Conservation (phyloP, 1,140 invertebrate genomes). For the Drosophila rhopaloa region DNA sequence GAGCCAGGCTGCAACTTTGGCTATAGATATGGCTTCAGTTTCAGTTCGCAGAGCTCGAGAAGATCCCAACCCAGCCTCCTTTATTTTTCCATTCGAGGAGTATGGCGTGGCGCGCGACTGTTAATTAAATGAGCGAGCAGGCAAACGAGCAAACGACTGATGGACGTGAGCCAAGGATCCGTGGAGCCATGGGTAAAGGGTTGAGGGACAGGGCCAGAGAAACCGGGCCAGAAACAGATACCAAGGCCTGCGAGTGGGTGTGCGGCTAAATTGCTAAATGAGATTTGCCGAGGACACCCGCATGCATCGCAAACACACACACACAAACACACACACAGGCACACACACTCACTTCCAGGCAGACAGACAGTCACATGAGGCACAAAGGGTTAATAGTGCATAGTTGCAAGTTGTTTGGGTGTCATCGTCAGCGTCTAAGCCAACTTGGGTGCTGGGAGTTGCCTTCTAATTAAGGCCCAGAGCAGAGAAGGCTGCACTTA, state of each 20-base stretch:
- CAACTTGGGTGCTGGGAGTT: constrained; percentile 60
- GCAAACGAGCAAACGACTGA: constrained; percentile 82
- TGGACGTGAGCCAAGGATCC: constrained; percentile 66
- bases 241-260: constrained; percentile 69
- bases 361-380: constrained; percentile 46
- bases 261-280: constrained; percentile 84
- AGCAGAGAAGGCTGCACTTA: constrained; percentile 20
- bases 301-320: constrained; percentile 26
- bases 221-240: constrained; percentile 10
- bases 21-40: constrained; percentile 24
- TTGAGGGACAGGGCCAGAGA: constrained; percentile 8
- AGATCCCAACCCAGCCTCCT: constrained; percentile 13
- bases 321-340: not conserved
- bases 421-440: constrained; percentile 65
- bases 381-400: constrained; percentile 82
- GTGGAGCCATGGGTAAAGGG: constrained; percentile 30
- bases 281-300: constrained; percentile 73
- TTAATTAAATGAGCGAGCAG: constrained; percentile 82
- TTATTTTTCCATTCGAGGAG: constrained; percentile 11
- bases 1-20: constrained; percentile 40
- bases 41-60: constrained; percentile 1
- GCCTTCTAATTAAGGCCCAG: constrained; percentile 73
- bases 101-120: constrained; percentile 79
- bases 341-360: not conserved
- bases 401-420: constrained; percentile 68